Conservation (phyloP, 2,888 invertebrate genomes). For the Oxytorus armatus region DNA sequence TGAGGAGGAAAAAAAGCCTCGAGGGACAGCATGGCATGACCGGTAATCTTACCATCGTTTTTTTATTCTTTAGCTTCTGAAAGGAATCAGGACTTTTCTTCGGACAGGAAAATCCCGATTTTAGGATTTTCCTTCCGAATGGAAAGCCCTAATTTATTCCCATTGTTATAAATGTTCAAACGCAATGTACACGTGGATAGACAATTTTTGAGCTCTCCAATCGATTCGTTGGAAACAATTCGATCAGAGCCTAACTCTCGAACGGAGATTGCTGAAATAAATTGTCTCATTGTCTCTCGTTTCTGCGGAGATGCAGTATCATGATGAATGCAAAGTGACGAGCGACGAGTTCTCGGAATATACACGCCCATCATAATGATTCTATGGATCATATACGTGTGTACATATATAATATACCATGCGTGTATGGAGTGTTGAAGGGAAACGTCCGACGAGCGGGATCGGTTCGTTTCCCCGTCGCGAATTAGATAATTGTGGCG, state of each 20-base stretch:
- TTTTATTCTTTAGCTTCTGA: too few species aligned
- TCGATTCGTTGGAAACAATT: slow-evolving; percentile 27
- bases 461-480: slow-evolving; percentile 45
- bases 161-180: background rate
- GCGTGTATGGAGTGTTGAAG: slow-evolving; percentile 34
- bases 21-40: too few species aligned
- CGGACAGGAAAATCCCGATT: too few species aligned
- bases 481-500: slow-evolving; percentile 66
- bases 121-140: too few species aligned
- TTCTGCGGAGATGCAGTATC: slow-evolving; percentile 1
- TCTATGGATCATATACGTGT: slow-evolving; percentile 7
- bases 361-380: slow-evolving; percentile 42
- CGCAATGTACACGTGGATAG: background rate
- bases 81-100: too few species aligned
- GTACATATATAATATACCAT: slow-evolving; percentile 6
- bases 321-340: slow-evolving; percentile 44
- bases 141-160: too few species aligned
- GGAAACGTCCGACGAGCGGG: slow-evolving; percentile 16
- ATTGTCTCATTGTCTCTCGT: slow-evolving; percentile 43
- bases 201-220: background rate
- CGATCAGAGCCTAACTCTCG: slow-evolving; percentile 9
- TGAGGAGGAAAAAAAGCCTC: slow-evolving; percentile 7
- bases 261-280: slow-evolving; percentile 47
- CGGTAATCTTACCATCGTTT: background rate
- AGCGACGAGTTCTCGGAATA: slow-evolving; percentile 49